Conservation (phyloP, 2,113 vertebrate species). For the Cyprinodon variegatus region DNA sequence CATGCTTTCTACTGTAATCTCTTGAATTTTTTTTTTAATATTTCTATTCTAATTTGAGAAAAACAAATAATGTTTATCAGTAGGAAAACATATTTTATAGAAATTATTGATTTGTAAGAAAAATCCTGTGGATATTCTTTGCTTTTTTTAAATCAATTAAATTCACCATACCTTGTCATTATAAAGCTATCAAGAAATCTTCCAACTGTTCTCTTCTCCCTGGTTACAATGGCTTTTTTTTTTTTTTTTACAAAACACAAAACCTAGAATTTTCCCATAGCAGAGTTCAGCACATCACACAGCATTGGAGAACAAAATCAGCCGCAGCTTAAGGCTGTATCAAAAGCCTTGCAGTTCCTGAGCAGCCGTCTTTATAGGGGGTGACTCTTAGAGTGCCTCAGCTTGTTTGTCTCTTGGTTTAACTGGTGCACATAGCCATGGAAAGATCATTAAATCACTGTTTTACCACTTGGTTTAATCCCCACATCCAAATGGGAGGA, state of each 20-base stretch:
- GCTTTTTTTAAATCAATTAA: conserved; percentile 32
- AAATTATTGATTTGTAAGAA: not conserved
- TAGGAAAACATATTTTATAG: not conserved
- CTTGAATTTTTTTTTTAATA: no score
- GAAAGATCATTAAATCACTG: conserved; percentile 85
- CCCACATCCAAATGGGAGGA: conserved; percentile 72
- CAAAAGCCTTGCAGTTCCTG: conserved; percentile 76
- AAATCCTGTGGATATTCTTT: not conserved
- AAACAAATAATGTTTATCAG: no score
- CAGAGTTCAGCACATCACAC: conserved; percentile 63
- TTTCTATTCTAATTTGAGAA: no score
- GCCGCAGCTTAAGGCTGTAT: conserved; percentile 66
- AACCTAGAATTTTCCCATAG: conserved; percentile 74
- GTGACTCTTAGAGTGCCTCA: conserved; percentile 75
- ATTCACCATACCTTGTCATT: conserved; percentile 38
- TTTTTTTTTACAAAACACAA: conserved; percentile 46
- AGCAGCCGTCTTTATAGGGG: conserved; percentile 72
- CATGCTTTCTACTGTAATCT: no score
- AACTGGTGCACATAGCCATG: conserved; percentile 79
- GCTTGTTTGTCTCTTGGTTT: conserved; percentile 79
- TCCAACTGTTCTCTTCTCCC: conserved; percentile 60
- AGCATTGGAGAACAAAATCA: conserved; percentile 67
- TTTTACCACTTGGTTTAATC: conserved; percentile 86
- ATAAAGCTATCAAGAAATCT: conserved; percentile 58
- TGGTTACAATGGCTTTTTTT: conserved; percentile 58